Conservation (phyloP, 2,797 vertebrate species). For the Anguilla obscura region DNA sequence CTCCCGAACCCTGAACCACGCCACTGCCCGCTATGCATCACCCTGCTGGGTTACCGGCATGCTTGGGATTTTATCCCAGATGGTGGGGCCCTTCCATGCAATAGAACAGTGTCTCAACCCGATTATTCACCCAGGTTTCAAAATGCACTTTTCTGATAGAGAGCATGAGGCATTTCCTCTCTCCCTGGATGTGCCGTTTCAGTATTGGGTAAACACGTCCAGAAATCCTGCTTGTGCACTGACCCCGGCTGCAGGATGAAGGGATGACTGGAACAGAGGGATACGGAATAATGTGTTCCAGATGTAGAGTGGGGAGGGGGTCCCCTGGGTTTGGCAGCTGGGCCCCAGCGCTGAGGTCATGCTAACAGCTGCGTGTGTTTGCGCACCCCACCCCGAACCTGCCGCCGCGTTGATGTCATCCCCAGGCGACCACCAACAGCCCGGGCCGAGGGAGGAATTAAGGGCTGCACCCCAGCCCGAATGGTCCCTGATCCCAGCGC, state of each 20-base stretch:
- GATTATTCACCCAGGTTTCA: neutral
- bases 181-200: neutral
- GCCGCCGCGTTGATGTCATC: neutral
- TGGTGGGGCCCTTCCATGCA: neutral
- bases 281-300: neutral
- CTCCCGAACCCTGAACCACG: neutral
- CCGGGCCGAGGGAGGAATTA: neutral
- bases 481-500: too few relatives aligned
- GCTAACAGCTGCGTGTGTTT: conserved; percentile 10
- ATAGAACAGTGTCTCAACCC: neutral
- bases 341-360: neutral
- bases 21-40: neutral
- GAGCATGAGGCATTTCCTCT: neutral
- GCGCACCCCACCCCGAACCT: neutral
- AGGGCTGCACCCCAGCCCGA: neutral
- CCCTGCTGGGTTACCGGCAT: neutral
- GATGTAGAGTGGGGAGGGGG: conserved; percentile 1
- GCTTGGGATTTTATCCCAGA: neutral
- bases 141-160: neutral
- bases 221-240: neutral
- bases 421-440: neutral
- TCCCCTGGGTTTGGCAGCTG: neutral
- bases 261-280: neutral
- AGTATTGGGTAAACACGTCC: neutral
- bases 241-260: neutral